Conservation (phyloP, 2,797 vertebrate species). For the Chaetophractus vellerosus region DNA sequence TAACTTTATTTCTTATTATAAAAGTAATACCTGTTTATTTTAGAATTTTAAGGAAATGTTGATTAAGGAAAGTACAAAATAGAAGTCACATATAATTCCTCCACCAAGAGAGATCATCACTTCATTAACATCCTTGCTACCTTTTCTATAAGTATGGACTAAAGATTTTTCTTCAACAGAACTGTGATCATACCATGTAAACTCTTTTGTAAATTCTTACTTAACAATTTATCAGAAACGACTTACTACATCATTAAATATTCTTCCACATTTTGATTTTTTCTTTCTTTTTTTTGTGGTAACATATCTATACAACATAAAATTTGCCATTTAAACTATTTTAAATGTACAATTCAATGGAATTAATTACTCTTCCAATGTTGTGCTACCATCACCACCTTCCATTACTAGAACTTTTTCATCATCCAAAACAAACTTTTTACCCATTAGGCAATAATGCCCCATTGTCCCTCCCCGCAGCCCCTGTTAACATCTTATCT, state of each 20-base stretch:
- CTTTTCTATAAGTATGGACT: constrained; percentile 16
- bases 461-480: no score
- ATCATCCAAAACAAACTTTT: no score
- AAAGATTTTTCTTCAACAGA: constrained; percentile 5
- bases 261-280: constrained; percentile 35
- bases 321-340: no score
- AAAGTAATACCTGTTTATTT: constrained; percentile 48
- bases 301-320: no score
- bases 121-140: background rate
- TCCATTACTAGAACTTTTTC: no score
- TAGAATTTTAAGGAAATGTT: constrained; percentile 57
- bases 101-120: background rate
- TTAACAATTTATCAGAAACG: background rate
- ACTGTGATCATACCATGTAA: background rate
- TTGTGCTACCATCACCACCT: no score
- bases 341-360: no score
- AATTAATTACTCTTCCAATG: no score
- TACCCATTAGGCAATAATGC: no score
- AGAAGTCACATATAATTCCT: constrained; percentile 54
- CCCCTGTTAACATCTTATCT: no score
- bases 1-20: constrained; percentile 31
- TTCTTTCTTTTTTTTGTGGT: background rate
- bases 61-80: constrained; percentile 32
- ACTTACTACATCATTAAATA: background rate
- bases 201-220: constrained; percentile 17